Evolutionary conservation across 2,888 invertebrate genomes (phyloP), one percentile per base, ranked within the genome.

Genomic region (Tridacna gigas): DNA sequence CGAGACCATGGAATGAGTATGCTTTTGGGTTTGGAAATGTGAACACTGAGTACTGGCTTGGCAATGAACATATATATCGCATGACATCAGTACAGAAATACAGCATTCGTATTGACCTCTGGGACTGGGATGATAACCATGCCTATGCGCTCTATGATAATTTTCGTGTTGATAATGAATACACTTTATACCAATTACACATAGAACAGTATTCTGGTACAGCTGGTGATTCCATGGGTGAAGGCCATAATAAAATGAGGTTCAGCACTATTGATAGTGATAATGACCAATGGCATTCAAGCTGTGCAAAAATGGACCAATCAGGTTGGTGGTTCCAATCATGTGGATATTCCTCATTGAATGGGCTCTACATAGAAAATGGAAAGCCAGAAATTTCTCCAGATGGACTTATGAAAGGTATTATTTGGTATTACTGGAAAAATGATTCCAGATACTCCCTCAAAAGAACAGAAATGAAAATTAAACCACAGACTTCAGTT

Each of bases 231-330:
- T 98, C 98, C 0, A 96, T 98, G 85, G 80, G 80, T 25, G 97
- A 97, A 86, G 98, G 98, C 97, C 98, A 98, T 93, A 97, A 98
- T 94, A 96, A 96, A 75, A 98, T 98, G 98, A 97, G 97, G 89
- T 98, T 98, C 95, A 98, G 98, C 74, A 97, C 98, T 0, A 96
- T 97, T 80, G 98, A 98, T 94, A 97, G 96, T 61, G 98, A 98
- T 94, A 96, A 98, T 91, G 98, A 98, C 93, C 97, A 88, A 37
- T 93, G 93, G 92, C 86, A 88, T 78, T 86, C 89, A 20, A 91
- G 88, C 79, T 94, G 93, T 86, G 91, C 92, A 4, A 66, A 79
- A 56, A 92, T 91, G 71, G 92, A 93, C 75, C 82, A 86, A 69
- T 88, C 92, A 13, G 93, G 93, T 1, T 93, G 93, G 93, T 93